phyloP scores from a whole-genome alignment of 2,113 vertebrate species.

The Microtus richardsoni region DNA sequence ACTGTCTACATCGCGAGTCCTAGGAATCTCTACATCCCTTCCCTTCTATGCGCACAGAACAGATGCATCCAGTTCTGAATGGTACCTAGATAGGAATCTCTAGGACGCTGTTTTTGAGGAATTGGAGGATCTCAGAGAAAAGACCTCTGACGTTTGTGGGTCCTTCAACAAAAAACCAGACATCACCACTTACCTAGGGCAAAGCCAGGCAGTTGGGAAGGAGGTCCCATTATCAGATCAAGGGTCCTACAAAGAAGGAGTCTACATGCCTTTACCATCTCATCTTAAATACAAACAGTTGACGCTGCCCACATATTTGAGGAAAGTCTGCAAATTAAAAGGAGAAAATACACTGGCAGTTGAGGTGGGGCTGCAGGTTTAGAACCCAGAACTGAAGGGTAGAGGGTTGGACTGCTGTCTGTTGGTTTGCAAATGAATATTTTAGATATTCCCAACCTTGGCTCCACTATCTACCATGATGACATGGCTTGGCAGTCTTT shows the following conservation, averaged over 20 bases:
- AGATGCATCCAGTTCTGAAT: neutral
- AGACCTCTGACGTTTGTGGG: neutral
- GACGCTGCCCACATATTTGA: neutral
- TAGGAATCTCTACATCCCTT: neutral
- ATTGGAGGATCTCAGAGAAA: neutral
- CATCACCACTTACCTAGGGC: neutral
- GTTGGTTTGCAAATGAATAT: neutral
- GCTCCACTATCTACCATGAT: neutral
- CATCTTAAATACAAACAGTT: neutral
- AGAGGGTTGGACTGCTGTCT: neutral
- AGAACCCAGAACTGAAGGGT: neutral
- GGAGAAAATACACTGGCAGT: neutral
- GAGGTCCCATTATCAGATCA: neutral
- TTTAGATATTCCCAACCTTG: neutral
- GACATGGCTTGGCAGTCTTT: neutral
- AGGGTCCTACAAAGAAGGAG: neutral
- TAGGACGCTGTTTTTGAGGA: neutral
- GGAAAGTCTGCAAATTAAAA: neutral
- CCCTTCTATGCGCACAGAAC: neutral
- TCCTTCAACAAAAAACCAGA: neutral
- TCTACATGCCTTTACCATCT: neutral
- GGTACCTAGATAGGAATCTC: neutral
- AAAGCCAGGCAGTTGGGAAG: neutral
- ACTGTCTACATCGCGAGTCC: neutral
- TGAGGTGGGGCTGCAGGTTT: neutral